Evolutionary conservation across 2,113 vertebrate genomes (phyloP).

Genomic region (Xerus inauris): DNA sequence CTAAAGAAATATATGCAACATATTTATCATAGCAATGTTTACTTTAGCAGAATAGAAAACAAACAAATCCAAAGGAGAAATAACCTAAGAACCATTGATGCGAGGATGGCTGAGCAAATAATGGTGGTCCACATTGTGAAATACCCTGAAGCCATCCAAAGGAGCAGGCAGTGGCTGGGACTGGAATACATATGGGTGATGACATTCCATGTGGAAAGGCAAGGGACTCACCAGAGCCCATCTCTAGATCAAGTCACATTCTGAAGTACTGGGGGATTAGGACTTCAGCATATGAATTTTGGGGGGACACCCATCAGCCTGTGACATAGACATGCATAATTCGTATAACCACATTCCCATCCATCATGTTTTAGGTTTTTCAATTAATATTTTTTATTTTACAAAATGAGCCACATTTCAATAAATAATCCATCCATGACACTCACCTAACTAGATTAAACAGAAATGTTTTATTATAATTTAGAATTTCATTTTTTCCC

Average conservation of each 20-base stretch:
- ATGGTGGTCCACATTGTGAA: background rate
- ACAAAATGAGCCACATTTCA: background rate
- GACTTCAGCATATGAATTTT: background rate
- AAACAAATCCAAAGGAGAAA: background rate
- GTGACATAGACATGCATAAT: background rate
- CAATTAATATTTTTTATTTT: background rate
- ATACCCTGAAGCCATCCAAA: background rate
- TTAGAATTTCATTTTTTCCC: background rate
- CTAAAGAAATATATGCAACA: no score
- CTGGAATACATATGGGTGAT: background rate
- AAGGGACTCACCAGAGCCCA: background rate
- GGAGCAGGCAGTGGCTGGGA: background rate
- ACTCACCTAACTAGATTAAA: background rate
- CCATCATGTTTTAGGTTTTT: background rate
- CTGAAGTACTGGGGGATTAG: background rate
- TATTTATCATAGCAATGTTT: no score
- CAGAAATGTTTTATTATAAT: background rate
- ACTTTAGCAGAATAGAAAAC: background rate
- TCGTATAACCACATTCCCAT: background rate
- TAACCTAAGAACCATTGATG: background rate
- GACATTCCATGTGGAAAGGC: background rate
- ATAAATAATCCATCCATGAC: background rate
- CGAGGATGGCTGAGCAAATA: fast-evolving
- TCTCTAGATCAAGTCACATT: background rate
- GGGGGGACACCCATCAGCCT: background rate